Percentiles rank a stretch among this genome's conserved stretches.
These are phyloP conservation scores for Callimorpha dominula DNA, from an alignment of 2,888 invertebrate species.

Conservation along the genomic window DNA sequence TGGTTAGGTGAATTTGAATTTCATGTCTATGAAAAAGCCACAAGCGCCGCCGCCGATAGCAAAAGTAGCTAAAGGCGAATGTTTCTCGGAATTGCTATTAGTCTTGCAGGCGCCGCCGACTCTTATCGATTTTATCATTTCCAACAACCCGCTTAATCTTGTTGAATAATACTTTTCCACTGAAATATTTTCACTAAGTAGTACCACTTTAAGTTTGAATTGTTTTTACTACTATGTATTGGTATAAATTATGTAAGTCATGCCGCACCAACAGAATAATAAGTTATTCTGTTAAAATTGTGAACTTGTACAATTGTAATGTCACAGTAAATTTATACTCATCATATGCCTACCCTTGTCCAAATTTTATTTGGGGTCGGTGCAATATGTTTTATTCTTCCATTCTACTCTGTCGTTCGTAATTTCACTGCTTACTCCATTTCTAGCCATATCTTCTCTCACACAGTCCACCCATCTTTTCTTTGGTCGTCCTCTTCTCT, in stretches of 20 bases:
- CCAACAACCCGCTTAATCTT: conserved; percentile 56
- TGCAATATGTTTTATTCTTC: too few relatives aligned
- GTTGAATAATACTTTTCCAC: conserved; percentile 51
- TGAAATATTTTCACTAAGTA: conserved; percentile 25
- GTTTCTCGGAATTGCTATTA: conserved; percentile 66
- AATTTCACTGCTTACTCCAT: too few relatives aligned
- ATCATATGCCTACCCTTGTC: too few relatives aligned
- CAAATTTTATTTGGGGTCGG: too few relatives aligned
- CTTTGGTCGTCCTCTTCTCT: too few relatives aligned
- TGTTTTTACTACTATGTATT: background rate
- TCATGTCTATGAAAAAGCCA: conserved; percentile 32
- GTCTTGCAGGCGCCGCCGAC: conserved; percentile 66
- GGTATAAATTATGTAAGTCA: background rate
- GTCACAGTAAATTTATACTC: too few relatives aligned
- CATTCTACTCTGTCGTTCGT: too few relatives aligned
- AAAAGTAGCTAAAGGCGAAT: conserved; percentile 46
- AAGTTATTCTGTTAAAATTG: too few relatives aligned
- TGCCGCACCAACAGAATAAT: too few relatives aligned
- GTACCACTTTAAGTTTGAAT: background rate
- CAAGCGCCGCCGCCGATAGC: conserved; percentile 29
- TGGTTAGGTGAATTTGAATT: conserved; percentile 25
- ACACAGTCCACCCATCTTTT: too few relatives aligned
- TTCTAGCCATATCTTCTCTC: too few relatives aligned
- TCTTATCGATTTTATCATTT: conserved; percentile 69
- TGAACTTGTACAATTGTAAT: too few relatives aligned